Base-by-base conservation (phyloP, 1,140 invertebrate genomes). In the Drosophila ohnishii region DNA sequence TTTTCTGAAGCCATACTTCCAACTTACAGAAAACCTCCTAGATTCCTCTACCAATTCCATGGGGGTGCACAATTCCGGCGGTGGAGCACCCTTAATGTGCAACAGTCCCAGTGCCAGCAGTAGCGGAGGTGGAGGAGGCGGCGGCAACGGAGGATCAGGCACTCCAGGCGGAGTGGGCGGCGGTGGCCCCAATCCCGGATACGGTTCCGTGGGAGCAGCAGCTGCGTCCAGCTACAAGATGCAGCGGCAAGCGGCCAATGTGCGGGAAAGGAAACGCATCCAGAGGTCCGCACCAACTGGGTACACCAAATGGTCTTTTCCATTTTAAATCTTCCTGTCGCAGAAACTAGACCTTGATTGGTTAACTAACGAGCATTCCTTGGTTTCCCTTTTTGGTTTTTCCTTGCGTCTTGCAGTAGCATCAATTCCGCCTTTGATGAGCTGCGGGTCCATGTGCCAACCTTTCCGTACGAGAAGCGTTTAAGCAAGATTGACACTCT, bases 371-470 rank as follows among this genome's bases (percentile, higher is more conserved):
- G 35, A 60, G 57, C 73, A 37, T 51, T 84, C 50, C 28, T 50
- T 35, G 50, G 32, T 35, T 14, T 64, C 40, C 57, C 7, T 3
- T 6, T n/a, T 16, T 45, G 5, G 3, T 11, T 28, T 65, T 16
- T 57, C 22, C 7, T 88, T 80, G 78, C 90, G 69, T 66, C 60
- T 92, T 95, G 95, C 95, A 97, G 96, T 95, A 99, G 97, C 95
- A 99, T 99, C 93, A 99, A 99, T 95, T 97, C 97, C 92, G 98
- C 98, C 91, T 99, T 99, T 94, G 97, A 99, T 93, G 97, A 98
- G 92, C 94, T 98, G 75, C 94, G 97, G 55, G 95, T 97, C 62
- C 97, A 99, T 92, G 98, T 99, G 66, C 98, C 98, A 34, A 99
- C 98, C 45, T 99, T 99, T 92, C 98, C 98, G 0, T 99, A 99